Base-by-base conservation (phyloP, 2,888 invertebrate genomes). In the Xanthostigma xanthostigma region DNA sequence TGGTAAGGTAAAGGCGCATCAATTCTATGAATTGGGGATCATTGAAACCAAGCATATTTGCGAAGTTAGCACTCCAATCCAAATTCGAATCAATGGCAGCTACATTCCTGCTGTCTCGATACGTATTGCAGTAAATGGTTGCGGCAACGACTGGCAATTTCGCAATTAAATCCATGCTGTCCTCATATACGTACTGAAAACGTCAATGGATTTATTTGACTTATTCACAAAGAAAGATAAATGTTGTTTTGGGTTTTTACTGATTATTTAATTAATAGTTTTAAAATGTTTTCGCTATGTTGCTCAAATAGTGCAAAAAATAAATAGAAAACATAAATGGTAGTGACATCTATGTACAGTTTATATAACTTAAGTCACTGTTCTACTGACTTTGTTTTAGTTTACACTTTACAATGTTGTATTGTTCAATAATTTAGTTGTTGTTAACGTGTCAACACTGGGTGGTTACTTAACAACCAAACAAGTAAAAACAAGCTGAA, bases 41-140 rank as follows among this genome's bases (percentile, higher is more conserved):
- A 55, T 89, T 83, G 67, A 84, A 94, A 50, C 94, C 94, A 54
- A 96, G 75, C 92, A 94, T 93, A 56, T 77, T 78, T 55, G 85
- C 77, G 70, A 93, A 95, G 72, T 95, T 95, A 65, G 83, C 81
- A 45, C 87, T 84, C 91, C 94, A 95, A 69, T 96, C 95, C 66
- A 87, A 87, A 64, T 79, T 79, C 50, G 82, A 76, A 64, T 94
- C 91, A 57, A 94, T 91, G 46, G 89, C 85, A 41, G 89, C 88
- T 56, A 93, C 84, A 42, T 86, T 84, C 55, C 86, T 85, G 51
- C 89, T 88, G 60, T 89, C 88, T 55, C 83, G 73, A 64, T 81
- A 89, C 35, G 86, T 73, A 67, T 95, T 95, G 53, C 92, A 79
- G 72, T 95, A 95, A 61, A 95, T 94, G 12, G 90, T 88, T 12